Base-by-base conservation (phyloP, 2,113 vertebrate species). In the Pluvianellus socialis region DNA sequence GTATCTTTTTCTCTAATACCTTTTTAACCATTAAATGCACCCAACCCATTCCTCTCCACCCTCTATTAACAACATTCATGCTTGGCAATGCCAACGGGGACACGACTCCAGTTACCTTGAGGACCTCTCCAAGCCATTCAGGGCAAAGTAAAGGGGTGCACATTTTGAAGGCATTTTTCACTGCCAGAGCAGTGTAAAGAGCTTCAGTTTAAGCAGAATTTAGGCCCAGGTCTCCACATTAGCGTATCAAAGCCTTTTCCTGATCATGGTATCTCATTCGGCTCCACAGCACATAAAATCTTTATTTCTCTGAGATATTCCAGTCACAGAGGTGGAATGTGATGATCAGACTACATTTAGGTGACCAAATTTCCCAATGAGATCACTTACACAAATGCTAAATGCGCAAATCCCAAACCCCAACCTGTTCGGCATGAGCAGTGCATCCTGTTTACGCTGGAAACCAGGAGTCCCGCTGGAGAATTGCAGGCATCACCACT, bases 11-110 rank as follows among this genome's bases (percentile, higher is more conserved):
- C 33, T 70, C 19, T 8, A 22, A 28, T 3, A 32, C 14, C 6
- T 82, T 45, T 89, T 23, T 26, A 59, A 47, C 14, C 12, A 17
- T 49, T 42, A 38, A 9, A 8, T 45, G 5, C 30, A 16, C 15
- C 35, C 67, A 33, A 32, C 7, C 13, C 23, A 0, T n/a, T 75
- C 18, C 35, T 52, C 13, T 53, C 45, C 58, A 26, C 13, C 5
- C 3, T 18, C 47, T 47, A 4, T 30, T 47, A 30, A 42, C 15
- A 8, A 10, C 10, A 11, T 9, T 4, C 4, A 0, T 3, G 12
- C 30, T 76, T 53, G 63, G 33, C 28, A 62, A 30, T 42, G 59
- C 56, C 80, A 38, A 4, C 0, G 4, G 47, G 33, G 45, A 66
- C 23, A 30, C 19, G 28, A 8, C 6, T 66, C 24, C 42, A 3